Base-by-base conservation (phyloP, 2,888 invertebrate genomes). In the Cephus runcator region DNA sequence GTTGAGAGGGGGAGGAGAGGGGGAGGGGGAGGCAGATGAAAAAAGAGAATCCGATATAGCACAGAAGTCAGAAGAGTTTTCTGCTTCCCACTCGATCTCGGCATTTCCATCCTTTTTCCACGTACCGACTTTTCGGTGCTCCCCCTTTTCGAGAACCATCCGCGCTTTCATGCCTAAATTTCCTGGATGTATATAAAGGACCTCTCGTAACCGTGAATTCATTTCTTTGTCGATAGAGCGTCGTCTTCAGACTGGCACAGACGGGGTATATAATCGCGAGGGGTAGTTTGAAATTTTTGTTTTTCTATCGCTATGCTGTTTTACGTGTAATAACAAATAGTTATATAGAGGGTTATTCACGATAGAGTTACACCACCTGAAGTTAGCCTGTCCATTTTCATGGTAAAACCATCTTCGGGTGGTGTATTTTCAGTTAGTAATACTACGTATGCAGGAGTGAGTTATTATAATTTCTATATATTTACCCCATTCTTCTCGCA, bases 401-500 rank as follows among this genome's bases (percentile, higher is more conserved):
- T 23, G 23, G 0, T 40, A 40, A 23, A 56, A 23, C 56, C 9
- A 56, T 56, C 23, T 23, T 23, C 56, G 0, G 23, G 56, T 56
- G 15, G 56, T 23, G 56, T 6, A 6, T 56, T 23, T 56, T 23
- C 9, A 9, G 23, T 56, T 9, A 56, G 23, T 9, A 23, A 56
- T 15, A 9, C 15, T 40, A 4, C 1, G 12, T 40, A 1, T 15
- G 15, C 9, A 23, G 56, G 56, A 2, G 23, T 23, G 56, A 56
- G 23, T 23, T 56, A 23, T 56, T 23, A 56, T 2, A 9, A 2
- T 23, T 2, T 23, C 23, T 23, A 73, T 69, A 23, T 77, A 93
- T 95, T 94, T 93, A 97, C 97, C 92, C 98, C 98, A 92, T 98
- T 98, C 91, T 97, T 97, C 92, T 99, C 99, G 92, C 99, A 99